Evolutionary conservation across 1,140 invertebrate species (phyloP), one percentile per base, ranked within the genome.

Genomic region (Trissolcus basalis): DNA sequence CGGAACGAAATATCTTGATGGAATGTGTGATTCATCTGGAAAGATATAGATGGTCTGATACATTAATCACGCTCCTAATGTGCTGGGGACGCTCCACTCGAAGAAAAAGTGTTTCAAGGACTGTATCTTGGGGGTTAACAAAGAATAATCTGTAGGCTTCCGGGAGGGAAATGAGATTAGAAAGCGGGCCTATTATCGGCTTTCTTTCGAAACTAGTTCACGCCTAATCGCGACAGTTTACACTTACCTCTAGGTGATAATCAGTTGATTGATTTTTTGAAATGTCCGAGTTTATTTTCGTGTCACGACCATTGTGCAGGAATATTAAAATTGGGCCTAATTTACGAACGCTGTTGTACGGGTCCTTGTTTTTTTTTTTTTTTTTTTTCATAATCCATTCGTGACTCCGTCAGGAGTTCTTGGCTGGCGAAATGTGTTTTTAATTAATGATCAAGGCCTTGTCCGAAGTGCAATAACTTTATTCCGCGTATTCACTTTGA

Each of bases 31-130:
- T 65, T 53, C 48, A 48, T 53, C 41, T n/a, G 44, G 4, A 43
- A 12, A 65, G 54, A 65, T 27, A 27, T 64, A 39, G 32, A 48
- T n/a, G 36, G 11, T 59, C 2, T 1, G 27, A 16, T 51, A 49
- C 60, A 73, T 73, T 73, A 73, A 73, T 73, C 70, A 60, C 43
- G 55, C 3, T n/a, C 65, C 43, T 73, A 73, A 60, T 60, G 55
- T 14, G 9, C 19, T 6, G 19, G 19, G 19, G 19, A 27, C 19
- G 2, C 19, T 4, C 36, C 36, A 39, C 36, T 11, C 9, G 36
- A n/a, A 39, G 55, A 44, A 51, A 68, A 56, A 68, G 32, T 69
- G 60, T 60, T 69, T 60, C 48, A 61, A 61, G 55, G 45, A 69
- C 47, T n/a, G 14, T 43, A 19, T 27, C 4, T 4, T 48, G 16